Conservation (phyloP, 2,797 vertebrate species). For the Sparidentex hasta region DNA sequence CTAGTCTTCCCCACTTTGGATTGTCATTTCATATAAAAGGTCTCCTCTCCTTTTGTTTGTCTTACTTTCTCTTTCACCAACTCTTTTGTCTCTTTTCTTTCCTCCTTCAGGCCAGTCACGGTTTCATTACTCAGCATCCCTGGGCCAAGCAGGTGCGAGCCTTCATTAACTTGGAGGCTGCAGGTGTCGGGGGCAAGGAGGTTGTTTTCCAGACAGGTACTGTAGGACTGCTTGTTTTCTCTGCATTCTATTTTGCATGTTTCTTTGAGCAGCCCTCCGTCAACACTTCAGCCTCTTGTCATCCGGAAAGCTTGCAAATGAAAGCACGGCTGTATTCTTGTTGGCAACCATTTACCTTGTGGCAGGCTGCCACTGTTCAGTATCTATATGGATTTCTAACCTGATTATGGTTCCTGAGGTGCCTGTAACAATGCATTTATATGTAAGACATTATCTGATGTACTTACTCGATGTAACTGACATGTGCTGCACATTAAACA, state of each 20-base stretch:
- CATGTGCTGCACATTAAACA: neutral
- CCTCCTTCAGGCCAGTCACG: constrained; percentile 93
- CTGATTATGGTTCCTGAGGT: constrained; percentile 14
- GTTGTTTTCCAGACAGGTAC: constrained; percentile 99
- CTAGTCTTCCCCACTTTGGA: neutral
- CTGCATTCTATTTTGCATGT: neutral
- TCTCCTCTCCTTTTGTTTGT: neutral
- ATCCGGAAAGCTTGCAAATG: neutral
- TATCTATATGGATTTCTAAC: constrained; percentile 4
- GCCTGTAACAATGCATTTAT: neutral
- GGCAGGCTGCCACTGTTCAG: neutral
- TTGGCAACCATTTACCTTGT: neutral
- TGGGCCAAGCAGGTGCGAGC: constrained; percentile 95
- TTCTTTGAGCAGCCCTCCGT: neutral
- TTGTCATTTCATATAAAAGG: neutral
- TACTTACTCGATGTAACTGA: neutral
- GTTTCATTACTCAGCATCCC: constrained; percentile 97
- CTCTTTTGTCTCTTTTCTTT: constrained; percentile 4
- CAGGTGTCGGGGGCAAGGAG: constrained; percentile 98
- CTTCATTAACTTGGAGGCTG: constrained; percentile 98
- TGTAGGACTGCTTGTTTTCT: neutral
- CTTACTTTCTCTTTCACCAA: neutral
- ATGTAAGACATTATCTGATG: constrained; percentile 8
- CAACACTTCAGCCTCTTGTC: neutral
- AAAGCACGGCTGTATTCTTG: neutral